These are phyloP conservation scores for Esox lucius DNA, from an alignment of 2,797 vertebrate genomes.

Conservation along the genomic window DNA sequence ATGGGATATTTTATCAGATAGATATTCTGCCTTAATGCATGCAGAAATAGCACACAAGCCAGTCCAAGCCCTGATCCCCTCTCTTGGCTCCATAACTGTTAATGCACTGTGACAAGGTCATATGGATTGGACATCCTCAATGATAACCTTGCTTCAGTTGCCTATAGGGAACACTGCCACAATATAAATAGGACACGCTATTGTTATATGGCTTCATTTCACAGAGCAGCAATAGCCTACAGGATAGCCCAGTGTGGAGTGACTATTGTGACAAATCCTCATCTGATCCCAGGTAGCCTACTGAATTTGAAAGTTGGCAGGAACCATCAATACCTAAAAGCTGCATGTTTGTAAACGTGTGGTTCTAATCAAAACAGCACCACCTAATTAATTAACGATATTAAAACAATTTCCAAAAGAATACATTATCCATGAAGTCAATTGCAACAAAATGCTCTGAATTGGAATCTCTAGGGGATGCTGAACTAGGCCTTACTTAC, in stretches of 20 bases:
- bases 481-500: neutral
- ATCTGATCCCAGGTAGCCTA: neutral
- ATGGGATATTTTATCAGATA: neutral
- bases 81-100: conserved; percentile 42
- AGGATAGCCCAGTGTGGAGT: neutral
- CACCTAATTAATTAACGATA: conserved; percentile 19
- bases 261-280: conserved; percentile 13
- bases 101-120: conserved; percentile 55
- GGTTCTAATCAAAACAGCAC: neutral
- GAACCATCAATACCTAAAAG: conserved; percentile 1
- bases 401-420: neutral
- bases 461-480: conserved; percentile 12
- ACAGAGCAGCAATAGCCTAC: neutral
- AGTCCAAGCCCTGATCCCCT: conserved; percentile 30
- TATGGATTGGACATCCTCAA: conserved; percentile 21
- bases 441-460: conserved; percentile 9
- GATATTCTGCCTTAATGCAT: neutral
- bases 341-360: neutral
- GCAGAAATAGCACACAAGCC: conserved; percentile 7
- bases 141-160: conserved; percentile 4
- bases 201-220: neutral
- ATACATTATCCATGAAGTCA: conserved; percentile 3
- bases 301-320: conserved; percentile 2
- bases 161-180: neutral
- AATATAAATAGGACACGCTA: neutral